Base-by-base conservation (phyloP, 2,113 vertebrate species). In the Grallaria varia region DNA sequence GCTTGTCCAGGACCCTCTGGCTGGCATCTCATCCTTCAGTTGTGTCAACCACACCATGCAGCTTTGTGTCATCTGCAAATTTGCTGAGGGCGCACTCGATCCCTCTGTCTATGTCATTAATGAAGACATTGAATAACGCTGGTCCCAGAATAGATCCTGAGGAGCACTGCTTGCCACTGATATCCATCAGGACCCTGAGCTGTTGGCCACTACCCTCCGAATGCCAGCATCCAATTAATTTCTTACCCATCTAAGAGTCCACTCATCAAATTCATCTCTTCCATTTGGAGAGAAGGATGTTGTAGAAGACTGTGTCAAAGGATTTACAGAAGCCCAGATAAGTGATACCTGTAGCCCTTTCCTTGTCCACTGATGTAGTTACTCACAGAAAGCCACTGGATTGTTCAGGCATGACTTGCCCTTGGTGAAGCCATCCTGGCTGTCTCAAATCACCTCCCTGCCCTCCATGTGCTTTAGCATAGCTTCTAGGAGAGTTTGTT, bases 21-120 rank as follows among this genome's bases (percentile, higher is more conserved):
- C 66, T 73, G 31, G 27, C 31, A 37, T 73, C 22, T 24, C 6
- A 6, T 88, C 35, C 42, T 44, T 42, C 50, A 42, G 35, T 42
- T 2, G 0, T 35, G 21, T 72, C 42, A 35, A 21, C 20, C 45
- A 4, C 20, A 71, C 39, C 42, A 37, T 18, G 35, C 31, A 50
- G 9, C 31, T 50, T 1, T 2, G 27, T 37, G 37, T 25, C 22
- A 16, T 58, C 27, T 42, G 47, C 35, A 58, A 2, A 42, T 9
- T 50, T 44, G 44, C 42, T 44, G 37, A 23, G 31, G 6, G 9
- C 66, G 31, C 35, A 19, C 14, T 73, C 0, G 0, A 3, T 73
- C 9, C 31, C 12, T 66, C 72, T 73, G 13, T 37, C 33, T 39
- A 5, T 71, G 31, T 64, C 25, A 33, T 10, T 66, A 23, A 27